These are phyloP conservation scores for Hirtodrosophila confusa DNA, from an alignment of 2,888 invertebrate species.

Conservation along the genomic window DNA sequence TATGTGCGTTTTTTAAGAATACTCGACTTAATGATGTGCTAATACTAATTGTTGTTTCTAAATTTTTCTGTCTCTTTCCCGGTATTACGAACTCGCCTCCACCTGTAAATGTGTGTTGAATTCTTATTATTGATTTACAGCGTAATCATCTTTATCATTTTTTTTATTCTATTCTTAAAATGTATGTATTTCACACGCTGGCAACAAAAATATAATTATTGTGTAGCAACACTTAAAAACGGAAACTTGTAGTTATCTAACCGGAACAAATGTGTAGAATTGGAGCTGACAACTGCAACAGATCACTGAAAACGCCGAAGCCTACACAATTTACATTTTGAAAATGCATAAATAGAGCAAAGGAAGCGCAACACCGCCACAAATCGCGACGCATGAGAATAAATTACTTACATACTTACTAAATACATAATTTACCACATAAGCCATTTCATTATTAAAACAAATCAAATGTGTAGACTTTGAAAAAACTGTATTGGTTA, in stretches of 20 bases:
- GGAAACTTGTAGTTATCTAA: constrained; percentile 67
- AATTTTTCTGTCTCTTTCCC: constrained; percentile 64
- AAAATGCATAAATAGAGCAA: constrained; percentile 45
- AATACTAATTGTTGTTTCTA: constrained; percentile 33
- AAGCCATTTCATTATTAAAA: constrained; percentile 72
- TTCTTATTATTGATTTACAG: constrained; percentile 64
- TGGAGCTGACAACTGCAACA: constrained; percentile 28
- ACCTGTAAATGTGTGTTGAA: constrained; percentile 37
- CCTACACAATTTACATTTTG: constrained; percentile 46
- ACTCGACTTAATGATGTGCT: background rate
- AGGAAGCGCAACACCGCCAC: constrained; percentile 36
- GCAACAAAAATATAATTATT: constrained; percentile 68
- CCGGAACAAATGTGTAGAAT: constrained; percentile 13
- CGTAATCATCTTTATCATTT: constrained; percentile 80
- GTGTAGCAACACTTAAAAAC: constrained; percentile 72
- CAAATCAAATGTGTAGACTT: constrained; percentile 64
- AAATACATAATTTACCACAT: constrained; percentile 64
- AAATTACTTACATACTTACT: constrained; percentile 76
- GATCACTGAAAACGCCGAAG: constrained; percentile 18
- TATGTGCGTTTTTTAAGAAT: constrained; percentile 17
- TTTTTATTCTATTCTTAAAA: constrained; percentile 74
- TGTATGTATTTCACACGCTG: constrained; percentile 75
- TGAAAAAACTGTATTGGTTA: constrained; percentile 67
- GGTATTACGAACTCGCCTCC: constrained; percentile 39
- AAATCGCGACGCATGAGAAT: constrained; percentile 60